Evolutionary conservation across 2,888 invertebrate genomes (phyloP), one percentile per base, ranked within the genome.

Genomic region (Lepetodrilus schrolli): DNA sequence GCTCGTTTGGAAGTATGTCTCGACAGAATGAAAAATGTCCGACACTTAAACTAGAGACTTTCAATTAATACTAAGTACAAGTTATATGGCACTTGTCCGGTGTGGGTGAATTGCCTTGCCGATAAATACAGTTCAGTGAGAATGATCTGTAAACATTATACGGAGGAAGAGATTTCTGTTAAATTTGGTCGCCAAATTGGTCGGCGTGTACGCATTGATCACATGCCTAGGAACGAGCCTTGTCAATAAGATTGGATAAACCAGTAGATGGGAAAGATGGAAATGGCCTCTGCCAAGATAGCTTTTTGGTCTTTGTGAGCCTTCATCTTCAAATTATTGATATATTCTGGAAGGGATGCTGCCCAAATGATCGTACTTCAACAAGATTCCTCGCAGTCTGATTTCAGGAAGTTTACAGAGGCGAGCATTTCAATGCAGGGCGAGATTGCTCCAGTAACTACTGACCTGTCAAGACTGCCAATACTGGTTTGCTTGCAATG

Each of bases 11-110:
- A 34, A 30, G 58, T 30, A 30, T 30, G 58, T 58, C 58, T 30
- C 34, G 58, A 58, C 58, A 58, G 58, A n/a, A 58, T 58, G 58
- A 58, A 26, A 58, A 58, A 58, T 58, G 58, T 58, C 58, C 17
- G 26, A 23, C 34, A 34, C 58, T 58, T 30, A 23, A 58, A 30
- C 58, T 34, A 58, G 58, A 23, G 58, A 23, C 58, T 58, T 58
- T 34, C 34, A 58, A 58, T 58, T 58, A 58, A 58, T 58, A 26
- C 21, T 23, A 58, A 58, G 30, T 58, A 34, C 58, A 58, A 58
- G 26, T 58, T 58, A 30, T 58, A 30, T 34, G 13, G 43, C 58
- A 58, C 8, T 58, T 17, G 26, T 58, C 26, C 34, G 26, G 30
- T 30, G 13, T 58, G 58, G 58, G 30, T 30, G 58, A 34, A 58